These are phyloP conservation scores for Thymelicus sylvestris DNA, from an alignment of 2,888 invertebrate genomes.

Conservation along the genomic window DNA sequence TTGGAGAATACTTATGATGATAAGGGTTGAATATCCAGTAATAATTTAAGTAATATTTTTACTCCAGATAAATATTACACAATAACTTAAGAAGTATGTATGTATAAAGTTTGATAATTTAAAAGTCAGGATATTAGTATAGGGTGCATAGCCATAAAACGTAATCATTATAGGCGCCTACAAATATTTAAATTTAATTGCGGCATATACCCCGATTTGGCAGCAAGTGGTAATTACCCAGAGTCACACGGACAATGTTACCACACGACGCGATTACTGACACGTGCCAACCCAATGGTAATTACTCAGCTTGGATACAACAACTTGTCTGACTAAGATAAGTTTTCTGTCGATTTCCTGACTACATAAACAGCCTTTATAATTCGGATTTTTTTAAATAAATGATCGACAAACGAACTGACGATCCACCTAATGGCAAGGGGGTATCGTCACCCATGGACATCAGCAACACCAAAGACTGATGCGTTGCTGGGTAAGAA, in stretches of 20 bases:
- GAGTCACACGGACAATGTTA: slow-evolving; percentile 21
- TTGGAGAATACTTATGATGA: too few species aligned
- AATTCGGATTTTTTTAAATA: too few species aligned
- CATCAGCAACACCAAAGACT: too few species aligned
- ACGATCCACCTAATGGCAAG: too few species aligned
- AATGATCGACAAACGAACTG: too few species aligned
- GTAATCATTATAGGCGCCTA: slow-evolving; percentile 20
- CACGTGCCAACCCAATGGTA: slow-evolving; percentile 59
- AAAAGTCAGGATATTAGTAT: background rate
- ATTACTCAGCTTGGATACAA: slow-evolving; percentile 44
- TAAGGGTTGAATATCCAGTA: too few species aligned
- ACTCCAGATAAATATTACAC: too few species aligned
- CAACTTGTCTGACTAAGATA: slow-evolving; percentile 47
- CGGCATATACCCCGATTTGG: slow-evolving; percentile 16
- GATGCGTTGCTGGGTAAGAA: too few species aligned
- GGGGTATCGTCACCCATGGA: too few species aligned
- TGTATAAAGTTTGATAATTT: slow-evolving; percentile 11
- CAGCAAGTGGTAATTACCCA: slow-evolving; percentile 24
- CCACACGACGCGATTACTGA: slow-evolving; percentile 36
- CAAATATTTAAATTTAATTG: slow-evolving; percentile 31
- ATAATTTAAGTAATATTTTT: too few species aligned
- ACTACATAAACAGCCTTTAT: background rate
- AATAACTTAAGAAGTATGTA: slow-evolving; percentile 6
- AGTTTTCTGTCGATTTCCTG: background rate
- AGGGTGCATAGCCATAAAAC: slow-evolving; percentile 1